Evolutionary conservation across 2,888 invertebrate species (phyloP).

Genomic region (Amblyjoppa proteus): DNA sequence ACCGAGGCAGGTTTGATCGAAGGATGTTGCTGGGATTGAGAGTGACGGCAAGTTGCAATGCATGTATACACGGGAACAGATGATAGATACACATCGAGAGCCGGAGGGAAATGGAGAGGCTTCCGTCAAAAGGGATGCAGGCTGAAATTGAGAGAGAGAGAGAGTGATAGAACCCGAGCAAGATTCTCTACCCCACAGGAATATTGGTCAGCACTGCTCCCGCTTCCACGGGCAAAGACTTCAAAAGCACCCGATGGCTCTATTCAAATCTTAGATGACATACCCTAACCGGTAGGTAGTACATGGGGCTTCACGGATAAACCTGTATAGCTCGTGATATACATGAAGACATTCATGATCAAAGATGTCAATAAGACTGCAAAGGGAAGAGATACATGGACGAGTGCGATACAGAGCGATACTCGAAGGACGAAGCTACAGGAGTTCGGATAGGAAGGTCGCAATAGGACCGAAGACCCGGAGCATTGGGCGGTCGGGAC

Average conservation of each 20-base stretch:
- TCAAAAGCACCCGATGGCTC: slow-evolving; percentile 81
- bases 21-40: slow-evolving; percentile 16
- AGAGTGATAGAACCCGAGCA: slow-evolving; percentile 34
- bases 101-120: slow-evolving; percentile 36
- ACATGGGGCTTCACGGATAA: slow-evolving; percentile 44
- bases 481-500: slow-evolving; percentile 56
- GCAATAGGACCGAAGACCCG: slow-evolving; percentile 28
- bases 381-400: slow-evolving; percentile 5
- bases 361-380: slow-evolving; percentile 79
- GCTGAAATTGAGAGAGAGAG: slow-evolving; percentile 32
- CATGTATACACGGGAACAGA: slow-evolving; percentile 10
- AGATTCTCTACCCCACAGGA: slow-evolving; percentile 34
- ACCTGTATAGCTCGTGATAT: slow-evolving; percentile 56
- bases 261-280: slow-evolving; percentile 80
- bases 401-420: slow-evolving; percentile 24
- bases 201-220: slow-evolving; percentile 58
- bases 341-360: slow-evolving; percentile 79
- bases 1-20: slow-evolving; percentile 9
- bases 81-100: slow-evolving; percentile 26
- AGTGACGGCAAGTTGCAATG: slow-evolving; percentile 23
- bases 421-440: slow-evolving; percentile 56
- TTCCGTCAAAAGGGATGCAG: slow-evolving; percentile 28
- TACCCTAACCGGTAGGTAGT: neutral
- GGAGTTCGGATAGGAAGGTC: neutral
- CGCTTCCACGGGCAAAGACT: slow-evolving; percentile 72